Evolutionary conservation across 1,140 invertebrate species (phyloP).

Genomic region (Cherax quadricarinatus): DNA sequence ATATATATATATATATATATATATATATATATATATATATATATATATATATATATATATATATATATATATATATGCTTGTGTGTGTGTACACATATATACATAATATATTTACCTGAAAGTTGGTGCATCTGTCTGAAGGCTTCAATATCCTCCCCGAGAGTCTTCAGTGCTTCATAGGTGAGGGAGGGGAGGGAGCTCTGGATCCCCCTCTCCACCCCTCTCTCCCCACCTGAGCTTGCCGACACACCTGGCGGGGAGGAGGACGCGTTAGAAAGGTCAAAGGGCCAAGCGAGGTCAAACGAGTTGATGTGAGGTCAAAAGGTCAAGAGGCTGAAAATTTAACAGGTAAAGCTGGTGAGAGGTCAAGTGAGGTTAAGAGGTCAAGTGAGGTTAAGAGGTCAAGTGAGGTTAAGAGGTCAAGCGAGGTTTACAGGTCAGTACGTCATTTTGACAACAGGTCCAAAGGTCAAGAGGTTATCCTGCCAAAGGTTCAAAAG

Average conservation of each 20-base stretch:
- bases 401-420: not conserved
- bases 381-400: not conserved
- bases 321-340: not conserved
- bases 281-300: not conserved
- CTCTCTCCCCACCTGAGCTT: not conserved
- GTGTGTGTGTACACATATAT: too few species aligned
- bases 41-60: not conserved
- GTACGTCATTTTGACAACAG: too few species aligned
- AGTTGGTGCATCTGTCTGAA: constrained; percentile 67
- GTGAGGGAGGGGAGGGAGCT: constrained; percentile 68
- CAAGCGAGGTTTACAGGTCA: not conserved
- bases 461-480: too few species aligned
- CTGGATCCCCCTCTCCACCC: constrained; percentile 54
- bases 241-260: constrained; percentile 32
- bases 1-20: not conserved
- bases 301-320: not conserved
- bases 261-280: not conserved
- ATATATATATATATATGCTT: too few species aligned
- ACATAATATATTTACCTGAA: constrained; percentile 34
- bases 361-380: not conserved
- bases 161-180: constrained; percentile 67
- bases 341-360: not conserved
- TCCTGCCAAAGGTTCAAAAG: too few species aligned
- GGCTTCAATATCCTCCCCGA: constrained; percentile 70
- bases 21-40: not conserved